Percentiles rank a stretch among this genome's conserved stretches.
phyloP scores from a whole-genome alignment of 1,140 invertebrate genomes.

The Neotoxoptera formosana region DNA sequence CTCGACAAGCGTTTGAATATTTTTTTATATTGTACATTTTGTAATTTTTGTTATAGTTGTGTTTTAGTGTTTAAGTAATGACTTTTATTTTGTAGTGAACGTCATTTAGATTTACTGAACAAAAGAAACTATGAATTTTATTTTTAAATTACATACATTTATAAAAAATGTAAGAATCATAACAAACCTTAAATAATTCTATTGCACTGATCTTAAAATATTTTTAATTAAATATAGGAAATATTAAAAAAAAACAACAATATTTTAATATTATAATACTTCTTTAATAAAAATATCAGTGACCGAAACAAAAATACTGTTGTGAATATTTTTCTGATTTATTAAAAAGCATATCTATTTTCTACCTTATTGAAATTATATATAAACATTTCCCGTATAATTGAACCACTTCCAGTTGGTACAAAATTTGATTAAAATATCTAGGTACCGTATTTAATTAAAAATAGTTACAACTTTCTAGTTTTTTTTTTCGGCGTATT shows the following conservation, averaged over 20 bases:
- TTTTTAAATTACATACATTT: not conserved
- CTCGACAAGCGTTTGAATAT: not conserved
- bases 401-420: not conserved
- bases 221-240: not conserved
- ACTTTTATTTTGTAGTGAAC: not conserved
- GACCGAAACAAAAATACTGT: not conserved
- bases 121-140: not conserved
- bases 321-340: not conserved
- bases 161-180: not conserved
- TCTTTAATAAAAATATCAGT: not conserved
- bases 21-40: not conserved
- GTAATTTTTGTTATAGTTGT: not conserved
- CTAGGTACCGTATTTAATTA: not conserved
- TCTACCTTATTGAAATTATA: too few species aligned
- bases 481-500: not conserved
- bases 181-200: not conserved
- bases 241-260: not conserved
- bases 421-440: not conserved
- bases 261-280: not conserved
- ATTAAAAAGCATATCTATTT: not conserved
- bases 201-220: not conserved
- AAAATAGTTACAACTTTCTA: not conserved
- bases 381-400: not conserved
- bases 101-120: too few species aligned
- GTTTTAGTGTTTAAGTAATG: not conserved